These are phyloP conservation scores for Iguana delicatissima DNA, from an alignment of 2,797 vertebrate genomes.

Conservation along the genomic window DNA sequence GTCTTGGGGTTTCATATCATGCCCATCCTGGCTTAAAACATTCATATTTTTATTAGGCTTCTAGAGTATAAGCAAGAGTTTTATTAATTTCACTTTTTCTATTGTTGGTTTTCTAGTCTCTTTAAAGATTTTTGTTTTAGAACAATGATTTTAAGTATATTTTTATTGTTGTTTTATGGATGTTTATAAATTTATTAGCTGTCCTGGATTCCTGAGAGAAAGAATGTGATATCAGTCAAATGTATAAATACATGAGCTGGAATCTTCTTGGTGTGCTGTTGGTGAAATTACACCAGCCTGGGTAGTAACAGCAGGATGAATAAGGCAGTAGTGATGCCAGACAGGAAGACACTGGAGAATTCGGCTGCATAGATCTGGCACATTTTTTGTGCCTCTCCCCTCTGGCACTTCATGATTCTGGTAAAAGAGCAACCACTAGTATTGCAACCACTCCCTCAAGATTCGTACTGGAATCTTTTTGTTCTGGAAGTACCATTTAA, in stretches of 20 bases:
- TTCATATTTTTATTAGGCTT: not conserved
- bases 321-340: too few species aligned
- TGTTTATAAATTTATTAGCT: not conserved
- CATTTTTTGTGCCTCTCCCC: too few species aligned
- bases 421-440: too few species aligned
- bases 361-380: too few species aligned
- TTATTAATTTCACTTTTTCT: not conserved
- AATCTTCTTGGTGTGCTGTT: too few species aligned
- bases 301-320: too few species aligned
- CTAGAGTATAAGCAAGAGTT: not conserved
- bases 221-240: not conserved
- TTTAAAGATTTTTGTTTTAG: not conserved
- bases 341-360: too few species aligned
- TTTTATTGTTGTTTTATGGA: not conserved
- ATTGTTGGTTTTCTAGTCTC: not conserved
- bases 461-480: not conserved
- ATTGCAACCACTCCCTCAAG: too few species aligned
- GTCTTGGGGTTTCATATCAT: too few species aligned
- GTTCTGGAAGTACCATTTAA: not conserved
- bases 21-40: not conserved
- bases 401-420: too few species aligned
- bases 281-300: too few species aligned
- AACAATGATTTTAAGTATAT: not conserved
- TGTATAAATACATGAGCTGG: not conserved
- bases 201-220: not conserved